phyloP scores from a whole-genome alignment of 2,888 invertebrate species.

The Villa cingulata region DNA sequence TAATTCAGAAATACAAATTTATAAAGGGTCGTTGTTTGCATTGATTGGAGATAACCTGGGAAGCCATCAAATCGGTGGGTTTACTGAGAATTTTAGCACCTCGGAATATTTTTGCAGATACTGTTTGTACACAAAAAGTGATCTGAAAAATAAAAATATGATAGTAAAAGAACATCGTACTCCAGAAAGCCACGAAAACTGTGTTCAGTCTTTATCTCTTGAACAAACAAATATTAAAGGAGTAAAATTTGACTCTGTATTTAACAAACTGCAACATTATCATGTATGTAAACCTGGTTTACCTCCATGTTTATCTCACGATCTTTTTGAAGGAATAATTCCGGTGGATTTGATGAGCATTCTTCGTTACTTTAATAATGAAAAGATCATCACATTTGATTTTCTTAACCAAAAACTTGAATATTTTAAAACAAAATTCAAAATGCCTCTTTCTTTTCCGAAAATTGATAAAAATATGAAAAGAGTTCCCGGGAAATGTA shows the following conservation, averaged over 20 bases:
- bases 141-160: background rate
- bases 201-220: background rate
- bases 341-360: constrained; percentile 17
- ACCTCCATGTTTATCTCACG: constrained; percentile 21
- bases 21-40: constrained; percentile 17
- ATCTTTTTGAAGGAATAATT: constrained; percentile 19
- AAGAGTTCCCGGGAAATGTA: constrained; percentile 1
- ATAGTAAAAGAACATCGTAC: background rate
- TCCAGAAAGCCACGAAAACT: background rate
- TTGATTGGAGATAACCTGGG: constrained; percentile 19
- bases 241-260: constrained; percentile 18
- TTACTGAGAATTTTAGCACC: constrained; percentile 19
- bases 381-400: background rate
- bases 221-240: constrained; percentile 9
- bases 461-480: background rate
- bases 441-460: background rate
- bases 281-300: constrained; percentile 20
- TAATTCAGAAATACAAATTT: constrained; percentile 4
- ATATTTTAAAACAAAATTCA: background rate
- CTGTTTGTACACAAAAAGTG: constrained; percentile 9
- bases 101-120: constrained; percentile 19
- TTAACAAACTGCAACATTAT: constrained; percentile 18
- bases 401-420: background rate
- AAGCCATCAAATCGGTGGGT: constrained; percentile 22
- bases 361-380: constrained; percentile 3